phyloP scores from a whole-genome alignment of 23 tunicate species.

The Botrylloides violaceus region DNA sequence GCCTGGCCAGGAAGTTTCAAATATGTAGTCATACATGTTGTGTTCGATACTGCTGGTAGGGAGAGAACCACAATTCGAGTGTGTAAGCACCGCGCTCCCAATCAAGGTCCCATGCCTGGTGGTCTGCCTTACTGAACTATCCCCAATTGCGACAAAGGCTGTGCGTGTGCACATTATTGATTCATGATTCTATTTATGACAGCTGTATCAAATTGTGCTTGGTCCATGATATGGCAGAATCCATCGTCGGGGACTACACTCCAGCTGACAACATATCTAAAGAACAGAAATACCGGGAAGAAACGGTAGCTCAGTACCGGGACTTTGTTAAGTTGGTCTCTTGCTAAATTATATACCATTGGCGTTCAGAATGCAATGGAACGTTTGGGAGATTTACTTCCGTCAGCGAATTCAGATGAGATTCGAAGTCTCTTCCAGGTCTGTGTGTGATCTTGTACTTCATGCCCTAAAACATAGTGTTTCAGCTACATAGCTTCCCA shows the following conservation, averaged over 20 bases:
- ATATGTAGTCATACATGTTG: no score
- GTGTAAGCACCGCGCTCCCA: no score
- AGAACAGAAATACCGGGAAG: conserved; percentile 56
- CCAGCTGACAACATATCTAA: conserved; percentile 65
- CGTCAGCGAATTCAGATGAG: background rate
- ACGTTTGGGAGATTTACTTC: conserved; percentile 12
- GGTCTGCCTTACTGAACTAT: background rate
- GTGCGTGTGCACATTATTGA: background rate
- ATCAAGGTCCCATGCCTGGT: no score
- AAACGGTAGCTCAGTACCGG: conserved; percentile 12
- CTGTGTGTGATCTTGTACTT: background rate
- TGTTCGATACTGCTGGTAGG: no score
- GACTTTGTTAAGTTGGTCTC: no score
- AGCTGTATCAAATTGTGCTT: conserved; percentile 74
- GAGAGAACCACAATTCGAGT: no score
- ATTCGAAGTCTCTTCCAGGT: conserved; percentile 13
- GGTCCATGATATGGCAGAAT: conserved; percentile 97
- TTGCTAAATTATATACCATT: no score
- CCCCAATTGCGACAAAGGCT: background rate
- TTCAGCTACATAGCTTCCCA: no score
- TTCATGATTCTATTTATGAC: background rate
- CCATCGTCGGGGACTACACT: conserved; percentile 87
- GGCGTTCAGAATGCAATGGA: conserved; percentile 20
- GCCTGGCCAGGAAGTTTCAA: no score
- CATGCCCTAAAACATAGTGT: no score